A percentile compares a stretch with the other conserved stretches of the same genome.
Evolutionary conservation across 2,888 invertebrate species (phyloP).

Genomic region (Drosophila rubida): DNA sequence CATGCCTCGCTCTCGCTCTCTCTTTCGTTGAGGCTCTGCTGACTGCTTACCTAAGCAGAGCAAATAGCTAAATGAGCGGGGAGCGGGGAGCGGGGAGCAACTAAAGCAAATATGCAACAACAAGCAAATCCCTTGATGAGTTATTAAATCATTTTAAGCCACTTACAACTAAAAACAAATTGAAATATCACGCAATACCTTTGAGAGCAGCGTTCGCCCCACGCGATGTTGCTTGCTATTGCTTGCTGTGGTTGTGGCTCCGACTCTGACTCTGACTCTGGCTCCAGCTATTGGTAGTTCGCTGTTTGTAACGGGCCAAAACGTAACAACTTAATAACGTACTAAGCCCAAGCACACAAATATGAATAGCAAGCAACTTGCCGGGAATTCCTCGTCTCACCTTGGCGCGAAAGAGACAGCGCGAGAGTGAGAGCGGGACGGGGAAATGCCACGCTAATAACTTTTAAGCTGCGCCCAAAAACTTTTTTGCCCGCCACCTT

Average conservation of each 20-base stretch:
- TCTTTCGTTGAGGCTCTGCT: neutral
- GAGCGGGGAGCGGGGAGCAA: conserved; percentile 35
- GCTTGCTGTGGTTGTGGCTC: conserved; percentile 14
- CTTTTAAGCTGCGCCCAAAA: conserved; percentile 75
- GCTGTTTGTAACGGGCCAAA: conserved; percentile 72
- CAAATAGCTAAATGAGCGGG: conserved; percentile 27
- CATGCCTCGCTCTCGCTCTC: conserved; percentile 57
- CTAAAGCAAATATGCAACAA: conserved; percentile 76
- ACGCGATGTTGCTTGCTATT: conserved; percentile 60
- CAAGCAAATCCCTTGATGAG: conserved; percentile 78
- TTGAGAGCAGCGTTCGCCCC: conserved; percentile 58
- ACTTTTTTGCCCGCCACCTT: conserved; percentile 53
- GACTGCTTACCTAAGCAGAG: conserved; percentile 26
- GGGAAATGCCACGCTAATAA: conserved; percentile 69
- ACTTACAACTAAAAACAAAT: conserved; percentile 82
- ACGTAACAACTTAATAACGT: conserved; percentile 81
- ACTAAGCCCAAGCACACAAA: conserved; percentile 79
- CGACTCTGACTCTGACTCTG: conserved; percentile 11
- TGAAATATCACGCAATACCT: conserved; percentile 82
- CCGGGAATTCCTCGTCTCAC: conserved; percentile 62
- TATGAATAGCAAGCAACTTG: conserved; percentile 75
- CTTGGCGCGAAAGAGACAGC: conserved; percentile 36
- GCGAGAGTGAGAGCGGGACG: conserved; percentile 3
- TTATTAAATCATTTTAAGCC: conserved; percentile 83
- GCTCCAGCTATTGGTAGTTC: conserved; percentile 26